Conservation (phyloP, 2,113 vertebrate genomes). For the Boulengeromyrus knoepffleri region DNA sequence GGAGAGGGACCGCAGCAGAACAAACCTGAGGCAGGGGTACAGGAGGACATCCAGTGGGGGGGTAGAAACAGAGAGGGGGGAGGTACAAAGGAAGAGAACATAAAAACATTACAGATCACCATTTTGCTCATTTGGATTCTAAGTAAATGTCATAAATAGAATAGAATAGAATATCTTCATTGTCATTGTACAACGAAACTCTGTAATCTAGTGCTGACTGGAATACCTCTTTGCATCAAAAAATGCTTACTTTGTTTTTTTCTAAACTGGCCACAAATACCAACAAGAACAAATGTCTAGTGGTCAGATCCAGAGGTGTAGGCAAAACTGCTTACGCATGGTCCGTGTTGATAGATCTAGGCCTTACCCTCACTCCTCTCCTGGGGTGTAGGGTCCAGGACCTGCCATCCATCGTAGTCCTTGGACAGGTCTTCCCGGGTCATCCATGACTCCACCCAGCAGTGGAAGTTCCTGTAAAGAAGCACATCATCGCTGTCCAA, state of each 20-base stretch:
- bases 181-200: not conserved
- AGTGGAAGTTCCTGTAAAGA: conserved; percentile 84
- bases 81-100: not conserved
- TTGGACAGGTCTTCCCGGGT: conserved; percentile 68
- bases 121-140: not conserved
- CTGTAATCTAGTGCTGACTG: not conserved
- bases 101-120: not conserved
- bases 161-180: not conserved
- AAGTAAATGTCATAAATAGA: not conserved
- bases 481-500: not conserved
- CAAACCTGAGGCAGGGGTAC: conserved; percentile 38
- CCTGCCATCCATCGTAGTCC: conserved; percentile 81
- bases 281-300: not conserved
- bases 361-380: conserved; percentile 80
- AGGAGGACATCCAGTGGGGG: not conserved
- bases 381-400: conserved; percentile 89
- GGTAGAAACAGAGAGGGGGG: not conserved
- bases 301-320: not conserved
- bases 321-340: not conserved
- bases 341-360: not conserved
- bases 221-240: not conserved
- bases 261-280: not conserved
- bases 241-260: not conserved
- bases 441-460: conserved; percentile 94
- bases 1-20: conserved; percentile 68